These are phyloP conservation scores for Bursaphelenchus mucronatus DNA, from an alignment of 1,140 invertebrate genomes.

Conservation along the genomic window DNA sequence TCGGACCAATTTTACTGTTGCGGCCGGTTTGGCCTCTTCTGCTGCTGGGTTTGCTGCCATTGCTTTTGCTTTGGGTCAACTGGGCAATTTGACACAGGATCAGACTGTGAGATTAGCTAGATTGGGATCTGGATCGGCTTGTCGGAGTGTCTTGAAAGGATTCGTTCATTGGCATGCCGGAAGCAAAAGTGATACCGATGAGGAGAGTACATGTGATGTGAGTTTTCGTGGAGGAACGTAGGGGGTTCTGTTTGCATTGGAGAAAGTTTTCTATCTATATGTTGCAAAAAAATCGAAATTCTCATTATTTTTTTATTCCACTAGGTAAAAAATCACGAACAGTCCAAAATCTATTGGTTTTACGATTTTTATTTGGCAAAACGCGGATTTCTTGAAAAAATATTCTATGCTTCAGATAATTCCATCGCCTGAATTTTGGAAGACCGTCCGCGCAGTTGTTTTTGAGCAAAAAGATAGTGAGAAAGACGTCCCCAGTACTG, in stretches of 20 bases:
- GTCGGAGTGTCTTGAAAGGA: slow-evolving; percentile 85
- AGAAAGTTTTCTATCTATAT: slow-evolving; percentile 1
- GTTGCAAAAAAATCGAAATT: too few relatives aligned
- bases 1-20: slow-evolving; percentile 96
- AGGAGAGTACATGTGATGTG: slow-evolving; percentile 60
- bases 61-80: slow-evolving; percentile 48
- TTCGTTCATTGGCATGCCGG: slow-evolving; percentile 87
- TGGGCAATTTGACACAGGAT: slow-evolving; percentile 39
- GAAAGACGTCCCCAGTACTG: slow-evolving; percentile 82
- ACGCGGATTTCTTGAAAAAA: too few relatives aligned
- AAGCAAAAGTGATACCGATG: slow-evolving; percentile 72
- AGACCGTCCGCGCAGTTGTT: slow-evolving; percentile 80
- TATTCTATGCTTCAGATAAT: slow-evolving; percentile 61
- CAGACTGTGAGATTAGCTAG: slow-evolving; percentile 66
- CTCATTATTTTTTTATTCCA: too few relatives aligned
- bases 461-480: slow-evolving; percentile 78
- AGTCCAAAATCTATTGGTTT: too few relatives aligned
- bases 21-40: slow-evolving; percentile 92
- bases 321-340: too few relatives aligned
- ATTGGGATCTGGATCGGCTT: slow-evolving; percentile 87
- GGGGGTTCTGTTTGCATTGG: background rate
- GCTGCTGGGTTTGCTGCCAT: slow-evolving; percentile 85
- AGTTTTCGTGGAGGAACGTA: slow-evolving; percentile 65
- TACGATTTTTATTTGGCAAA: too few relatives aligned
- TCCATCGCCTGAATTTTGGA: slow-evolving; percentile 75